phyloP scores from a whole-genome alignment of 2,888 invertebrate species.

The Arenicola marina region DNA sequence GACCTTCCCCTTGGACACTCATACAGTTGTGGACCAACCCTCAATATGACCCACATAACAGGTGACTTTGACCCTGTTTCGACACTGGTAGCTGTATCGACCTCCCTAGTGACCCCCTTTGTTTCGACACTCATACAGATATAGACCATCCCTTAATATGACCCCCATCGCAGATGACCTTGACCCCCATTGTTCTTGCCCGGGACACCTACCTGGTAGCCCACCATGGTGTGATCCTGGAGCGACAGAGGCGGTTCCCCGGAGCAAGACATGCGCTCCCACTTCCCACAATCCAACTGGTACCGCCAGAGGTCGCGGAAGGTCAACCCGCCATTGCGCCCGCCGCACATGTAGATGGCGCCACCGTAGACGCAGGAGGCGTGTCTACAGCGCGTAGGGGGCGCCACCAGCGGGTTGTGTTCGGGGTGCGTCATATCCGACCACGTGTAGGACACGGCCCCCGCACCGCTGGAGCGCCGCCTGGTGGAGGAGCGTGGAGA shows the following conservation, averaged over 20 bases:
- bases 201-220: slow-evolving; percentile 68
- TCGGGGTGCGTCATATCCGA: neutral
- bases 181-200: no score
- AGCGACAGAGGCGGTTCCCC: slow-evolving; percentile 76
- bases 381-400: neutral
- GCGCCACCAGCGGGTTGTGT: neutral
- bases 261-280: slow-evolving; percentile 73
- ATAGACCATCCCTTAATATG: no score
- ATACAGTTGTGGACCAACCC: no score
- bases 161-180: neutral
- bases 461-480: no score
- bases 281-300: slow-evolving; percentile 49
- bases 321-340: neutral
- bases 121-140: no score
- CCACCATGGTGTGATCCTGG: slow-evolving; percentile 84
- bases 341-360: slow-evolving; percentile 1
- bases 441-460: neutral
- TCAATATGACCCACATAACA: no score
- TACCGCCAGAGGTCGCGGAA: neutral
- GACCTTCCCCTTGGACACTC: no score
- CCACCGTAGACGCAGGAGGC: neutral
- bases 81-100: no score
- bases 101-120: no score
- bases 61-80: neutral
- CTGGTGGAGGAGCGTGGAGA: no score